Percentiles rank a stretch among this genome's conserved stretches.
Conservation (phyloP, 2,797 vertebrate genomes). For the Sebastes taczanowskii region DNA sequence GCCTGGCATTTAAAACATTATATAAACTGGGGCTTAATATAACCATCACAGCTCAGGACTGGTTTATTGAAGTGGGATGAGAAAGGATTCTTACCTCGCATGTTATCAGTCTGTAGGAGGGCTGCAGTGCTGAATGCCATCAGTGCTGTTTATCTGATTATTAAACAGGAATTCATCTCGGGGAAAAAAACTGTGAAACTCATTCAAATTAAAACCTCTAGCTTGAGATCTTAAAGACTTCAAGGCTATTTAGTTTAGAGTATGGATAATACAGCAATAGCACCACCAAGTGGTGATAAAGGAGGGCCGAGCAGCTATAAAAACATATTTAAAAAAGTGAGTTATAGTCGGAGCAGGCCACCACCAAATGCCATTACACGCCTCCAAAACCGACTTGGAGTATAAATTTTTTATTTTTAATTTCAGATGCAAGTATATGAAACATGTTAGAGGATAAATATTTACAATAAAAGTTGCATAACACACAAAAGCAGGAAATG, state of each 20-base stretch:
- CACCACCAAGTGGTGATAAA: conserved; percentile 54
- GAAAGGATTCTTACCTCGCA: conserved; percentile 55
- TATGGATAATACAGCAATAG: conserved; percentile 2
- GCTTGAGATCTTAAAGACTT: not conserved
- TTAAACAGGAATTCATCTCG: not conserved
- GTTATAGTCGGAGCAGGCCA: not conserved
- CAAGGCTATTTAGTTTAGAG: not conserved
- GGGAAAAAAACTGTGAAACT: not conserved
- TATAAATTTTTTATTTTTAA: conserved; percentile 82
- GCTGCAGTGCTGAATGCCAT: conserved; percentile 29
- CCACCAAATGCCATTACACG: conserved; percentile 27
- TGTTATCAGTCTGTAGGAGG: conserved; percentile 56
- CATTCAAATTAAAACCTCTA: not conserved
- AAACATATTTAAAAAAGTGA: not conserved
- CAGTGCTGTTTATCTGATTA: conserved; percentile 25
- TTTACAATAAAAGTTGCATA: conserved; percentile 84
- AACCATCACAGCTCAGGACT: conserved; percentile 58
- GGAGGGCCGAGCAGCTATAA: not conserved
- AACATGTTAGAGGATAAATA: conserved; percentile 85
- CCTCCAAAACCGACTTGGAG: conserved; percentile 63
- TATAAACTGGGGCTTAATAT: conserved; percentile 76
- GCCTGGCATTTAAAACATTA: conserved; percentile 74
- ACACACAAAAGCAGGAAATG: conserved; percentile 77
- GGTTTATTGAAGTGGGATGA: conserved; percentile 68
- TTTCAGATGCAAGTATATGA: conserved; percentile 87